Evolutionary conservation across 2,888 invertebrate genomes (phyloP).

Genomic region (Thumatha senex): DNA sequence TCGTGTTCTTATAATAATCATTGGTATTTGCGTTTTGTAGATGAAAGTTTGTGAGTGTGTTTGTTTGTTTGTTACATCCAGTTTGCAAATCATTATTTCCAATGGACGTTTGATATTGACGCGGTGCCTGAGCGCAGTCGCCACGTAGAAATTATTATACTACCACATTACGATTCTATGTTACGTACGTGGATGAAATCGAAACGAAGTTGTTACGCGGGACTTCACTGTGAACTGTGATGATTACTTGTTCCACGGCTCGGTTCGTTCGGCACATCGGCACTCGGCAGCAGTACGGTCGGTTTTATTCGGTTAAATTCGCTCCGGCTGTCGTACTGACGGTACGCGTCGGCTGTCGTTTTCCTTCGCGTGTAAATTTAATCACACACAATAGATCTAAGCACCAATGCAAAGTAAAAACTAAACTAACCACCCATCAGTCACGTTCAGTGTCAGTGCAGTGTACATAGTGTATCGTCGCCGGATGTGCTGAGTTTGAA

Average conservation of each 20-base stretch:
- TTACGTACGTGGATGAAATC: slow-evolving; percentile 10
- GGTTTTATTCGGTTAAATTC: slow-evolving; percentile 42
- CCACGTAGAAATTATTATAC: too few species aligned
- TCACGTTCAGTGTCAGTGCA: slow-evolving; percentile 37
- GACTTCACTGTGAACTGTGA: slow-evolving; percentile 12
- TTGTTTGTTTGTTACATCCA: too few species aligned
- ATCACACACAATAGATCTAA: slow-evolving; percentile 2
- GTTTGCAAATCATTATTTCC: too few species aligned
- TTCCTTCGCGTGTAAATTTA: slow-evolving; percentile 40
- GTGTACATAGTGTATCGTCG: slow-evolving; percentile 43
- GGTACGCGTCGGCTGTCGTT: slow-evolving; percentile 33
- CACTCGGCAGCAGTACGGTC: slow-evolving; percentile 18
- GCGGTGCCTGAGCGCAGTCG: too few species aligned
- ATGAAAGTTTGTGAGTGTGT: too few species aligned
- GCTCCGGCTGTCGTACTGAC: slow-evolving; percentile 28
- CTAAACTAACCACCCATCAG: slow-evolving; percentile 22
- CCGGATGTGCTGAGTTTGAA: slow-evolving; percentile 41
- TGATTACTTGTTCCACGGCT: not conserved
- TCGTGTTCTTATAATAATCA: too few species aligned
- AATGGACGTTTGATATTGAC: too few species aligned
- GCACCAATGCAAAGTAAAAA: slow-evolving; percentile 22
- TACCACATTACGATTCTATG: too few species aligned
- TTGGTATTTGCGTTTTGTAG: too few species aligned
- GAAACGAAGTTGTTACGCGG: not conserved
- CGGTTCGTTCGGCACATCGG: not conserved